These are phyloP conservation scores for Pemphredon lugubris DNA, from an alignment of 2,888 invertebrate genomes.

Conservation along the genomic window DNA sequence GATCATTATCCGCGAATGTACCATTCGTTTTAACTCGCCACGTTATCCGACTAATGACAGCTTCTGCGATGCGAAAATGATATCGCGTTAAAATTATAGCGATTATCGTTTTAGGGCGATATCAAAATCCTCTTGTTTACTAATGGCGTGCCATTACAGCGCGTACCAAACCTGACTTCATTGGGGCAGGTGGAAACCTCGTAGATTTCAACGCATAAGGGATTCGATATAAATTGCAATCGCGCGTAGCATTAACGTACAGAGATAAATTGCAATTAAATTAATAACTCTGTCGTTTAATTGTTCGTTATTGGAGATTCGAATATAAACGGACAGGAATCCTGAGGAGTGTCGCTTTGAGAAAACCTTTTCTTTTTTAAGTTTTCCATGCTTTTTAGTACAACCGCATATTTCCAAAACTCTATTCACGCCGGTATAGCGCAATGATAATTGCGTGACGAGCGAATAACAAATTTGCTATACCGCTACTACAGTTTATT, in stretches of 20 bases:
- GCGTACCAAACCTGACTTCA: background rate
- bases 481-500: no score
- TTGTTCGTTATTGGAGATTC: constrained; percentile 11
- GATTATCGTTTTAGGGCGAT: background rate
- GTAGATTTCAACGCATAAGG: background rate
- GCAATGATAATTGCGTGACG: no score
- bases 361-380: no score
- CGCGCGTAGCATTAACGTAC: background rate
- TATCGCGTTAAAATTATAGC: background rate
- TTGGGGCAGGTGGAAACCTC: background rate
- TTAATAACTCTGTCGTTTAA: constrained; percentile 1
- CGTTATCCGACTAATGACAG: background rate
- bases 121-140: background rate
- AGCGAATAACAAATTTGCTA: no score
- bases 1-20: background rate
- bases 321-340: no score
- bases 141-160: background rate
- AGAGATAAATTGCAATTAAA: background rate
- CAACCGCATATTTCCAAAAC: no score
- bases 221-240: background rate
- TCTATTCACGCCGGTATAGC: no score
- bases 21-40: no score
- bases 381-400: no score
- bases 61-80: background rate
- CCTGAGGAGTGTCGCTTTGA: no score